These are phyloP conservation scores for Heterotis niloticus DNA, from an alignment of 2,113 vertebrate species.

Conservation along the genomic window DNA sequence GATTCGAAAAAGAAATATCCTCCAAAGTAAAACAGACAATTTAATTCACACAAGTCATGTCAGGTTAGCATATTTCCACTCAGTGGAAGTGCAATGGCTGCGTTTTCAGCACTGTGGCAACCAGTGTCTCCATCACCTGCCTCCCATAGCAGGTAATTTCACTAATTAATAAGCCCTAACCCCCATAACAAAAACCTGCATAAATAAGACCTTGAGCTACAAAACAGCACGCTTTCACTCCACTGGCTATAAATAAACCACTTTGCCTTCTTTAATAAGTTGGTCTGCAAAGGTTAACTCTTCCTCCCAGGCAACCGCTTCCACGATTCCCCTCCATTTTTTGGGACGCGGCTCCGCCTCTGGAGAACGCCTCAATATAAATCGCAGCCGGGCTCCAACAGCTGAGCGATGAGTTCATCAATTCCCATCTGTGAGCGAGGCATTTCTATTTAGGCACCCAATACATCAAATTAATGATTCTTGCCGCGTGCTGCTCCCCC, in stretches of 20 bases:
- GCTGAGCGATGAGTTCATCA: conserved; percentile 65
- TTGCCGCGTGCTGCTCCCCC: background rate
- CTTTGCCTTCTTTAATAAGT: conserved; percentile 38
- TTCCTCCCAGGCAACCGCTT: conserved; percentile 52
- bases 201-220: background rate
- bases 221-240: background rate
- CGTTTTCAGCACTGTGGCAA: background rate
- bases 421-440: conserved; percentile 66
- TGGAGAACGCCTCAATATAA: conserved; percentile 44
- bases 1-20: too few relatives aligned
- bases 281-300: conserved; percentile 59
- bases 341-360: conserved; percentile 49
- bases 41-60: too few relatives aligned
- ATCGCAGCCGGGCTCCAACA: conserved; percentile 49
- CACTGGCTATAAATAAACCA: conserved; percentile 48
- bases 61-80: too few relatives aligned
- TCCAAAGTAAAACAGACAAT: background rate
- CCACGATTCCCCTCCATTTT: conserved; percentile 34
- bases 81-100: too few relatives aligned
- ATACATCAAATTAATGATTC: conserved; percentile 69
- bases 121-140: background rate
- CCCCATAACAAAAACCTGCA: background rate
- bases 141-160: background rate
- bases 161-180: background rate
- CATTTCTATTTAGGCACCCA: conserved; percentile 68